Percentiles rank a stretch among this genome's conserved stretches.
These are phyloP conservation scores for Drosophila virilis DNA, from an alignment of 1,140 invertebrate species.

Conservation along the genomic window DNA sequence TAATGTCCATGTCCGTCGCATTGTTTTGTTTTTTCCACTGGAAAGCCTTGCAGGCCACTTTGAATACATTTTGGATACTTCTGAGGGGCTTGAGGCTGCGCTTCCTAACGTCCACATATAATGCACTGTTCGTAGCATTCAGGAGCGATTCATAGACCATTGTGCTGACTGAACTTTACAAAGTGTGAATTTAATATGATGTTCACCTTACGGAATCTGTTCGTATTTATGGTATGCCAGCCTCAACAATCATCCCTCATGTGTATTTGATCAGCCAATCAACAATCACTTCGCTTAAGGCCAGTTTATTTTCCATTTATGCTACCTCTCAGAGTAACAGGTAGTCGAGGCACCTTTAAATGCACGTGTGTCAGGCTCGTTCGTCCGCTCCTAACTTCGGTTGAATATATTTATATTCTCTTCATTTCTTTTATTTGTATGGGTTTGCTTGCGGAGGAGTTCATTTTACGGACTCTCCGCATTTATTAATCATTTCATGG, in stretches of 20 bases:
- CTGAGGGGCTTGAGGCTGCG: constrained; percentile 36
- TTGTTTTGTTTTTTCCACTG: constrained; percentile 5
- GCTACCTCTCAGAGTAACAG: constrained; percentile 18
- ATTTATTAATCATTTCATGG: constrained; percentile 68
- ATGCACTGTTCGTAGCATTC: constrained; percentile 21
- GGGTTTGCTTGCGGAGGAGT: constrained; percentile 54
- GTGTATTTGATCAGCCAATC: background rate
- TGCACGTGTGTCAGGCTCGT: constrained; percentile 61
- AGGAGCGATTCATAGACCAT: constrained; percentile 59
- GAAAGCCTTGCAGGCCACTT: constrained; percentile 46
- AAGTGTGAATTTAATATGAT: constrained; percentile 50
- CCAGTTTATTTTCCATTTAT: constrained; percentile 57
- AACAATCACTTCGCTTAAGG: constrained; percentile 55
- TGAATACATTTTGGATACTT: constrained; percentile 52
- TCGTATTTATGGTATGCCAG: constrained; percentile 55
- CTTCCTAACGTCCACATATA: constrained; percentile 21
- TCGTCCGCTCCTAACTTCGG: constrained; percentile 36
- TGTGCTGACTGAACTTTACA: constrained; percentile 33
- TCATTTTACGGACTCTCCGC: constrained; percentile 51
- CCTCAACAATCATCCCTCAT: constrained; percentile 51
- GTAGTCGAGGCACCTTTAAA: constrained; percentile 31
- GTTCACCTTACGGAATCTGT: constrained; percentile 17
- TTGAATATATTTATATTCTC: constrained; percentile 54
- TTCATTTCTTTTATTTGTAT: constrained; percentile 46
- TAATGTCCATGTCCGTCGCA: background rate